phyloP scores from a whole-genome alignment of 2,797 vertebrate genomes.

The Poeciliopsis paucimaculata region DNA sequence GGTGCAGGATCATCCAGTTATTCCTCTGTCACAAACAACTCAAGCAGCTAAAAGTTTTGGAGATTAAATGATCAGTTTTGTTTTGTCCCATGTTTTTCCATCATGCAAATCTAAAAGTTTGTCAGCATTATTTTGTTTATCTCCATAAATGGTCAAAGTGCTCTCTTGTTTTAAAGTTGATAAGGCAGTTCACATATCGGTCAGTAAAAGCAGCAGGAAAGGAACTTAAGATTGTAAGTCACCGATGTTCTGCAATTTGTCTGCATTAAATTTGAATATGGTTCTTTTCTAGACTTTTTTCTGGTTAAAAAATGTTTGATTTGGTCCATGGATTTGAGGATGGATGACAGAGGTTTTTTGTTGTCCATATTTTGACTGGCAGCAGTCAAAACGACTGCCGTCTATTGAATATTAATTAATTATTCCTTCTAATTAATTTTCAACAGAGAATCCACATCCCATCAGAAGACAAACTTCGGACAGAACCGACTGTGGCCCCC shows the following conservation, averaged over 20 bases:
- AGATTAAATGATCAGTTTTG: not conserved
- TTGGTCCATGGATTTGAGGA: not conserved
- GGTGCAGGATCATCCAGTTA: slow-evolving; percentile 57
- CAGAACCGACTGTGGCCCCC: too few species aligned
- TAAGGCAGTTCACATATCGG: not conserved
- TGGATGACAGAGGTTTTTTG: not conserved
- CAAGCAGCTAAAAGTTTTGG: not conserved
- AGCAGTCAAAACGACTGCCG: too few species aligned
- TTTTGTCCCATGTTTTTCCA: not conserved
- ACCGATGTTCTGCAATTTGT: not conserved
- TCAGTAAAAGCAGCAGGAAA: not conserved
- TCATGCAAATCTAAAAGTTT: not conserved
- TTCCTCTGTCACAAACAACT: not conserved
- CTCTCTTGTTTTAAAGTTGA: not conserved
- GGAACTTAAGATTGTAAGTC: not conserved
- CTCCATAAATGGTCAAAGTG: not conserved
- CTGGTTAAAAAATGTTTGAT: not conserved
- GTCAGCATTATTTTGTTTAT: not conserved
- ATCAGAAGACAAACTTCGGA: too few species aligned
- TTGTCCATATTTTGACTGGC: too few species aligned
- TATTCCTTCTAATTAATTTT: too few species aligned
- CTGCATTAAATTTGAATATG: not conserved
- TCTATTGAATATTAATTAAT: too few species aligned
- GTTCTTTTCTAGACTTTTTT: not conserved
- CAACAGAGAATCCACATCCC: too few species aligned